Percentiles rank a stretch among this genome's conserved stretches.
These are phyloP conservation scores for Torymus tubicola DNA, from an alignment of 2,888 invertebrate genomes.

Conservation along the genomic window DNA sequence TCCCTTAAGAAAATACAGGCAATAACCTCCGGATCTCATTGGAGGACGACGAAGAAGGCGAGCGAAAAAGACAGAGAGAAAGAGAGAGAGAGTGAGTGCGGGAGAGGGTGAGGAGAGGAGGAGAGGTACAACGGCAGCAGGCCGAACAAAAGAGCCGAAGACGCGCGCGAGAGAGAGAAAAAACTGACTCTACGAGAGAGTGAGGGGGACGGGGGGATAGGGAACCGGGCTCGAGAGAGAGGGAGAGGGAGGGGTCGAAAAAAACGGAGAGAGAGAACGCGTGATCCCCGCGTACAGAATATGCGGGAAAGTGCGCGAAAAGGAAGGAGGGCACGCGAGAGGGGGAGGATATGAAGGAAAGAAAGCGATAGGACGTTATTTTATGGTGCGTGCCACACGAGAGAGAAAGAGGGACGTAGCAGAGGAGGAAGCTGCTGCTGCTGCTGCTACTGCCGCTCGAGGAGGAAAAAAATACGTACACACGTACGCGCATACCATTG, in stretches of 20 bases:
- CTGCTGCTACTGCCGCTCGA: background rate
- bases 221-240: background rate
- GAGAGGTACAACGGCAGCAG: background rate
- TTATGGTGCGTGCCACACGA: slow-evolving; percentile 48
- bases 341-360: slow-evolving; percentile 1
- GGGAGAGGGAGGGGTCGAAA: background rate
- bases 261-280: background rate
- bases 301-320: slow-evolving; percentile 29
- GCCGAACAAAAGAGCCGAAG: slow-evolving; percentile 47
- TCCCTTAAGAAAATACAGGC: slow-evolving; percentile 74
- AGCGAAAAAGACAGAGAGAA: slow-evolving; percentile 51
- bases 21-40: slow-evolving; percentile 72
- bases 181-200: background rate
- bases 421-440: slow-evolving; percentile 34
- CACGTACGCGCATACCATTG: slow-evolving; percentile 3
- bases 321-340: background rate
- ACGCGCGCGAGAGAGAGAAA: slow-evolving; percentile 38
- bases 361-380: slow-evolving; percentile 33
- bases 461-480: slow-evolving; percentile 11
- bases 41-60: slow-evolving; percentile 58
- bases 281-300: too few relatives aligned
- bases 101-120: background rate
- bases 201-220: background rate
- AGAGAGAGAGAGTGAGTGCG: background rate
- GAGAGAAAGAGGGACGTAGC: slow-evolving; percentile 32